A percentile compares a stretch with the other conserved stretches of the same genome.
These are phyloP conservation scores for Hyposmocoma kahamanoa DNA, from an alignment of 1,140 invertebrate species.

Conservation along the genomic window DNA sequence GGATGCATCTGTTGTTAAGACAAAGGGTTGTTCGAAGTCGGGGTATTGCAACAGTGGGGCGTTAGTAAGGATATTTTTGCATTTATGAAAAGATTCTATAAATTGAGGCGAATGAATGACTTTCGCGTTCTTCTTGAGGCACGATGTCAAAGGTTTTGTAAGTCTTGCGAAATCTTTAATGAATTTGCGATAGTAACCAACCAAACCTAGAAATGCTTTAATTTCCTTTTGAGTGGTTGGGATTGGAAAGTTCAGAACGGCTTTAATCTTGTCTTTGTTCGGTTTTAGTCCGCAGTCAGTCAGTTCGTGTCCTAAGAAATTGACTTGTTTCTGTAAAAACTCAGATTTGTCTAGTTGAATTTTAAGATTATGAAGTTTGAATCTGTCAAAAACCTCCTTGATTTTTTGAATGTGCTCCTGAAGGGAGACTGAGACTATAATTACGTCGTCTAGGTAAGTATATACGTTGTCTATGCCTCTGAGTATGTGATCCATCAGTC, in stretches of 20 bases:
- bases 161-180: conserved; percentile 36
- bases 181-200: conserved; percentile 25
- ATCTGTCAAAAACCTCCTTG: conserved; percentile 29
- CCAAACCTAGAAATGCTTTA: conserved; percentile 57
- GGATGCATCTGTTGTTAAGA: conserved; percentile 8
- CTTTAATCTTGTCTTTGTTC: conserved; percentile 49
- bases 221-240: conserved; percentile 46
- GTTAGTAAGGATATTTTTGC: background rate
- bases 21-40: conserved; percentile 6
- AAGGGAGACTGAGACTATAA: conserved; percentile 27
- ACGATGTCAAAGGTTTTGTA: conserved; percentile 31
- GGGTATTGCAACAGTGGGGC: conserved; percentile 4
- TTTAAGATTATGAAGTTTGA: conserved; percentile 40
- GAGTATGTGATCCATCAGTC: conserved; percentile 28
- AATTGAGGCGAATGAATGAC: background rate
- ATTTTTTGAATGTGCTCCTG: conserved; percentile 42
- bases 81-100: conserved; percentile 2
- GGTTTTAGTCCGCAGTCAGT: conserved; percentile 47
- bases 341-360: conserved; percentile 37
- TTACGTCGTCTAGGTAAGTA: conserved; percentile 50
- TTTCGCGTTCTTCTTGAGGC: conserved; percentile 35
- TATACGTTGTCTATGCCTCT: conserved; percentile 8
- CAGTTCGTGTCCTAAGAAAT: conserved; percentile 54
- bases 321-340: conserved; percentile 50
- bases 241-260: conserved; percentile 40